These are phyloP conservation scores for Pollenia griseotomentosa DNA, from an alignment of 2,888 invertebrate genomes.

Conservation along the genomic window DNA sequence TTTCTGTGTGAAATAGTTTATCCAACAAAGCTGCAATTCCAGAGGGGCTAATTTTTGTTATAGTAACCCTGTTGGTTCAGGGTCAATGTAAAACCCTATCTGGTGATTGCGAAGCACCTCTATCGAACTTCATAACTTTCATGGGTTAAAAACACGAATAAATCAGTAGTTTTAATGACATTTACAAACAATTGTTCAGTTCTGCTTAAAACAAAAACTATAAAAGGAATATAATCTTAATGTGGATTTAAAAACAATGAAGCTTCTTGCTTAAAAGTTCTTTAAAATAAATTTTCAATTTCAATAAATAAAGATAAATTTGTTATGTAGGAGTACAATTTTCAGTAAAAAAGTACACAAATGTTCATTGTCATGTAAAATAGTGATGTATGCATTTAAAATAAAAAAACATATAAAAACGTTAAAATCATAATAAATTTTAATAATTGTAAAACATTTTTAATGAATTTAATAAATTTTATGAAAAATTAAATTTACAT, in stretches of 20 bases:
- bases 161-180: slow-evolving; percentile 43
- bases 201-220: slow-evolving; percentile 6
- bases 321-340: slow-evolving; percentile 42
- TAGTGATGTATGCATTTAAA: neutral
- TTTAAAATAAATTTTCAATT: slow-evolving; percentile 26
- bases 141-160: slow-evolving; percentile 21
- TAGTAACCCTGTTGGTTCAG: no score
- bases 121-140: no score
- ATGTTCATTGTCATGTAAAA: slow-evolving; percentile 37
- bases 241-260: neutral
- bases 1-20: no score
- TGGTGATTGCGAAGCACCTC: no score
- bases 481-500: neutral
- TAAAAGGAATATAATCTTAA: slow-evolving; percentile 40
- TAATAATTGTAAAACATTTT: slow-evolving; percentile 41
- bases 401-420: neutral
- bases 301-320: slow-evolving; percentile 34
- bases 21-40: no score
- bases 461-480: slow-evolving; percentile 41
- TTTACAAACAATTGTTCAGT: slow-evolving; percentile 51
- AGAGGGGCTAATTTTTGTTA: no score
- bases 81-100: no score
- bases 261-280: neutral
- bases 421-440: slow-evolving; percentile 32
- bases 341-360: slow-evolving; percentile 1